Evolutionary conservation across 1,140 invertebrate species (phyloP).

Genomic region (Polypedilum vanderplanki): DNA sequence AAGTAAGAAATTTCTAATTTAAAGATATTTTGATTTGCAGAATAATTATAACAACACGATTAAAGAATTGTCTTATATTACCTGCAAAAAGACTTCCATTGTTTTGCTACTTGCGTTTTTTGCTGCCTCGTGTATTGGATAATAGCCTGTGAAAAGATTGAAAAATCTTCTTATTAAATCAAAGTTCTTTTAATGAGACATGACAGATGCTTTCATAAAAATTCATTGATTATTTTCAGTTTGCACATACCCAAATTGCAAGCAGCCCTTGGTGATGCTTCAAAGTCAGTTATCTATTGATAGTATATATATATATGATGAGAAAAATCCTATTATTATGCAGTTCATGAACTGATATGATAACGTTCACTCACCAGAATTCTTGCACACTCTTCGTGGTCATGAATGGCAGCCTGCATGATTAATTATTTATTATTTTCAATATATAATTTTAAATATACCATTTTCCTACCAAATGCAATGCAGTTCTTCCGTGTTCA

Average conservation of each 20-base stretch:
- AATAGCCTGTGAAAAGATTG: constrained; percentile 56
- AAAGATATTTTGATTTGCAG: neutral
- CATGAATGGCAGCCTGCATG: constrained; percentile 61
- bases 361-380: constrained; percentile 57
- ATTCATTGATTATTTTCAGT: neutral
- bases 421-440: no score
- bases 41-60: neutral
- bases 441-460: no score
- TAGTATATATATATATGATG: no score
- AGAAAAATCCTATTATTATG: neutral
- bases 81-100: constrained; percentile 64
- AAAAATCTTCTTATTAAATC: neutral
- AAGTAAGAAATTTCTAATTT: no score
- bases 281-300: constrained; percentile 62
- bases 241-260: constrained; percentile 56
- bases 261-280: constrained; percentile 58
- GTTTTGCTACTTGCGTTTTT: constrained; percentile 78
- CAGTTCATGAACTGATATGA: neutral
- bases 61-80: constrained; percentile 34
- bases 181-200: no score
- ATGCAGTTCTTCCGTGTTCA: constrained; percentile 68
- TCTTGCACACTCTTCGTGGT: constrained; percentile 68
- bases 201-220: neutral
- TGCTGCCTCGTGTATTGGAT: constrained; percentile 81
- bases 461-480: constrained; percentile 51